phyloP scores from a whole-genome alignment of 2,797 vertebrate genomes.

The Epinephelus awoara region DNA sequence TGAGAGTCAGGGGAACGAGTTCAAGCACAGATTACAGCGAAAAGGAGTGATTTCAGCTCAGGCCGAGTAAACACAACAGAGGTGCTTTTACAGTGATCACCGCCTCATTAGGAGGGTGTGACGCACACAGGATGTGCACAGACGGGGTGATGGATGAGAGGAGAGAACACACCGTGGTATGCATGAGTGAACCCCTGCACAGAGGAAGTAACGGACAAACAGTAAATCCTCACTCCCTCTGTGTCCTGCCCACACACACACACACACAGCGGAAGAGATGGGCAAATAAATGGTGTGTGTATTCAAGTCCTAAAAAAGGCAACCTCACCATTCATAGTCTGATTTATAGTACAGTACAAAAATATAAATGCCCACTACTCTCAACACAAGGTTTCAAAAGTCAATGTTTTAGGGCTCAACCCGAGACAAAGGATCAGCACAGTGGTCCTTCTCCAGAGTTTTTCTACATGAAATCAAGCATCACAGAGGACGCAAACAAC shows the following conservation, averaged over 20 bases:
- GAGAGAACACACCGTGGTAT: constrained; percentile 63
- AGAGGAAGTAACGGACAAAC: constrained; percentile 54
- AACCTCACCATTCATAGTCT: constrained; percentile 20
- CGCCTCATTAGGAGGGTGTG: constrained; percentile 63
- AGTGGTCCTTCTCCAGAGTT: constrained; percentile 11
- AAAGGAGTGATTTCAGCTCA: not conserved
- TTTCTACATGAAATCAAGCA: constrained; percentile 14
- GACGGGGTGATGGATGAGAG: constrained; percentile 67
- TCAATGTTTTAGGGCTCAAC: constrained; percentile 19
- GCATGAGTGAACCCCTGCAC: constrained; percentile 48
- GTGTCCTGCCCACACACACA: constrained; percentile 33
- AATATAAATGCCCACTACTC: constrained; percentile 45
- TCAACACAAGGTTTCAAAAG: constrained; percentile 31
- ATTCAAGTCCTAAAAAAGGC: constrained; percentile 15
- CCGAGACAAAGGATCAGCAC: not conserved
- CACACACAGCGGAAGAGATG: constrained; percentile 15
- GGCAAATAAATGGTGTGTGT: constrained; percentile 25
- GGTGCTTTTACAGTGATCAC: constrained; percentile 52
- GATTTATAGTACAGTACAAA: constrained; percentile 45
- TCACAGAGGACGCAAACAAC: constrained; percentile 18
- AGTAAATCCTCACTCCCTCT: constrained; percentile 60
- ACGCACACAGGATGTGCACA: constrained; percentile 57
- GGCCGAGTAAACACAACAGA: constrained; percentile 37
- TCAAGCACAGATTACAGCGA: constrained; percentile 8
- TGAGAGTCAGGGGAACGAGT: constrained; percentile 10